A percentile compares a stretch with the other conserved stretches of the same genome.
Conservation (phyloP, 2,888 invertebrate genomes). For the Brachycybe producta region DNA sequence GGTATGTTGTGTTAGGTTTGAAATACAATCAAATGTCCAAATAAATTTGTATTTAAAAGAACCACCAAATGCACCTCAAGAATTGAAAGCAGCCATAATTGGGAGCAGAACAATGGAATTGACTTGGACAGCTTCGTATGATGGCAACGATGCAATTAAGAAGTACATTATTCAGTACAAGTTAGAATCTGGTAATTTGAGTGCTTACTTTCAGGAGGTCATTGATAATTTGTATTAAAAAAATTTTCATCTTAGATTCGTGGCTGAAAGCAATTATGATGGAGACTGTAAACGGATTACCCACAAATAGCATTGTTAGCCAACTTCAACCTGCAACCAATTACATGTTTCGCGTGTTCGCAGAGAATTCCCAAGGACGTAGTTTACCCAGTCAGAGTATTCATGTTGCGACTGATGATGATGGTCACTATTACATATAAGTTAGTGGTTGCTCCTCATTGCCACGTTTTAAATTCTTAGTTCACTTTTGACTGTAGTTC, state of each 20-base stretch:
- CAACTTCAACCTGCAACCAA: conserved; percentile 11
- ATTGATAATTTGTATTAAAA: not conserved
- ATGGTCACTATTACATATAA: conserved; percentile 7
- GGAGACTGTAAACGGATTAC: conserved; percentile 15
- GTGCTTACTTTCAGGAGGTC: not conserved
- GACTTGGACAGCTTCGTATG: not conserved
- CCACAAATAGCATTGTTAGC: conserved; percentile 10
- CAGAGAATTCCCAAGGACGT: conserved; percentile 12
- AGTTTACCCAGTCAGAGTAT: conserved; percentile 10
- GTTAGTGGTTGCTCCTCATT: not conserved
- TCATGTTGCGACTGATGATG: conserved; percentile 7
- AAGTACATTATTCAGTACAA: conserved; percentile 34
- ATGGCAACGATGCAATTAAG: conserved; percentile 26
- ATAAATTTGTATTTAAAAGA: not conserved
- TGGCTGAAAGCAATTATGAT: conserved; percentile 11
- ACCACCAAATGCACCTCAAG: conserved; percentile 4
- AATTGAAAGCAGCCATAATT: not conserved
- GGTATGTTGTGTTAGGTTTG: conserved; percentile 1
- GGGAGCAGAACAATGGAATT: conserved; percentile 5
- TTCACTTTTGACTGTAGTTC: not conserved
- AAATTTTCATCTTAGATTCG: conserved; percentile 5
- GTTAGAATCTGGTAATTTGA: conserved; percentile 21
- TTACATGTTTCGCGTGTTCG: conserved; percentile 10
- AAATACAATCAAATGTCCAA: not conserved
- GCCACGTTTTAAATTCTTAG: not conserved